Conservation (phyloP, 1,140 invertebrate species). For the Centruroides vittatus region DNA sequence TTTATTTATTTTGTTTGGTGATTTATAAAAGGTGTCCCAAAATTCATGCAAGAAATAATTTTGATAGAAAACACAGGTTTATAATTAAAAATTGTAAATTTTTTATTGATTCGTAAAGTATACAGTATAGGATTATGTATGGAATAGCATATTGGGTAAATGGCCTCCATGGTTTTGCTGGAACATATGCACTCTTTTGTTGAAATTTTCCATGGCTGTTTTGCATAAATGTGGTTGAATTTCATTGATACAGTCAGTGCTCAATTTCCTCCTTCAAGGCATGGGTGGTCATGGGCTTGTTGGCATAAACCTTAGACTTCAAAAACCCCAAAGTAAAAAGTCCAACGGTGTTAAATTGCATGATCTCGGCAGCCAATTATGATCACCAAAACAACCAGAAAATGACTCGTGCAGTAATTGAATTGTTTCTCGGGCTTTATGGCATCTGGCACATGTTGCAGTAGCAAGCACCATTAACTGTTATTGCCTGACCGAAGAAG, state of each 20-base stretch:
- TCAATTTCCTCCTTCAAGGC: conserved; percentile 9
- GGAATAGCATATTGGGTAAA: background rate
- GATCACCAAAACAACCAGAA: background rate
- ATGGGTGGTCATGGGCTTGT: conserved; percentile 7
- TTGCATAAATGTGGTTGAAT: conserved; percentile 10
- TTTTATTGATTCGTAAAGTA: too few species aligned
- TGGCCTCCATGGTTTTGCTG: conserved; percentile 5
- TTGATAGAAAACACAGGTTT: too few species aligned
- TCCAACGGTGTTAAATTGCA: background rate
- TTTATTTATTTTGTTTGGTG: too few species aligned
- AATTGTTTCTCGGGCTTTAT: too few species aligned
- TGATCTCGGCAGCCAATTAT: background rate
- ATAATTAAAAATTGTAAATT: too few species aligned
- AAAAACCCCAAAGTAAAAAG: background rate
- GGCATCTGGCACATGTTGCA: too few species aligned
- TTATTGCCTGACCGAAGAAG: too few species aligned
- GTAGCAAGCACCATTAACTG: too few species aligned
- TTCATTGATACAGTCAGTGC: conserved; percentile 1
- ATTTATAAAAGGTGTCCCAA: too few species aligned
- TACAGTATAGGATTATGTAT: too few species aligned
- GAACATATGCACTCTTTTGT: conserved; percentile 2
- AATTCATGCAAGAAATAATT: background rate
- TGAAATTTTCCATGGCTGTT: background rate
- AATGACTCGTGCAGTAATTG: background rate
- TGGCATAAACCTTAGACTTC: conserved; percentile 6